Evolutionary conservation across 2,113 vertebrate genomes (phyloP), one percentile per base, ranked within the genome.

Genomic region (Tamias sibiricus): DNA sequence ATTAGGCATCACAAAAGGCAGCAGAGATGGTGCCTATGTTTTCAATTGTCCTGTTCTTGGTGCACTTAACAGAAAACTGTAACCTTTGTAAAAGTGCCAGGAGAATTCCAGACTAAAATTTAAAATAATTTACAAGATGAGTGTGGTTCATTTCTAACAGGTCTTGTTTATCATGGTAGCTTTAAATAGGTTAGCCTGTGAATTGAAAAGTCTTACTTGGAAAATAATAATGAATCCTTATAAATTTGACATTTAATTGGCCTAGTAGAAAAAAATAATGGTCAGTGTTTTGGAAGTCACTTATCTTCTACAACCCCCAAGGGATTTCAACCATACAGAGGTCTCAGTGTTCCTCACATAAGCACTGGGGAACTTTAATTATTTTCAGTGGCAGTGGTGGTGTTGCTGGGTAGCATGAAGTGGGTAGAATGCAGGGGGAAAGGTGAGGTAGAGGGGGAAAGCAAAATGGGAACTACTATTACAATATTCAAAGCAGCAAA

Each of bases 201-300:
- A 84, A 85, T 49, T 71, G 47, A 84, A 90, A 74, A 79, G 30
- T 68, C 69, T 69, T 88, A 62, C 26, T 37, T 86, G 84, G 42
- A 85, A 93, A 91, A 90, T 77, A 64, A 86, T 72, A 87, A 84
- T 93, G 68, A 95, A 95, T 84, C 72, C 57, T 57, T 91, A 84
- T 76, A 91, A 96, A 88, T 79, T 16, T 71, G 77, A 81, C n/a
- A 88, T 95, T 87, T 93, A 90, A 64, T 64, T 80, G 66, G 2
- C 30, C 40, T 9, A 3, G 54, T 47, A 74, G 35, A 74, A 75
- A 94, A 94, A 96, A 93, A 37, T 59, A 81, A 88, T 57, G 7
- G 40, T 76, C 52, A 54, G 10, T 69, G 22, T 88, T 85, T 75
- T 11, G 81, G 66, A 84, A 85, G 47, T 26, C 62, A 62, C 4